These are phyloP conservation scores for Eulemur albifrons DNA, from an alignment of 2,797 vertebrate species.

Conservation along the genomic window DNA sequence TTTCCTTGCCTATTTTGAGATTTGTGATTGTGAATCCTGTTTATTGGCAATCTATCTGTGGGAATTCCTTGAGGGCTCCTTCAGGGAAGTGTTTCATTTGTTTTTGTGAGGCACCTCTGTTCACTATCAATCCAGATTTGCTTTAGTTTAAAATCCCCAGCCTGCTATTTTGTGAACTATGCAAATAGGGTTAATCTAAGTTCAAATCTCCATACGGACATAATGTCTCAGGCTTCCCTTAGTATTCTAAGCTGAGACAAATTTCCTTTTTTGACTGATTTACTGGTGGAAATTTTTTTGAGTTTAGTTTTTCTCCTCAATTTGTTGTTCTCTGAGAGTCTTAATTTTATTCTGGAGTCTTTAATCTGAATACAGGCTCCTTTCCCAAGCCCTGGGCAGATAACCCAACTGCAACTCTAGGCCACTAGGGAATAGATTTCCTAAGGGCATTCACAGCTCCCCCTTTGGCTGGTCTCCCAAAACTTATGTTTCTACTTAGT, in stretches of 20 bases:
- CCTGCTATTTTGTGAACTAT: neutral
- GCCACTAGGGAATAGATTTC: neutral
- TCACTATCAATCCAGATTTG: neutral
- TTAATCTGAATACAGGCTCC: neutral
- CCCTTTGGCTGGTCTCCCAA: neutral
- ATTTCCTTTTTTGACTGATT: neutral
- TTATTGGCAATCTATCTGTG: neutral
- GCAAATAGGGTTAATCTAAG: neutral
- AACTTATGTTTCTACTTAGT: neutral
- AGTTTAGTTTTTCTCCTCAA: neutral
- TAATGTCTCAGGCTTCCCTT: neutral
- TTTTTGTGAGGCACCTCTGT: neutral
- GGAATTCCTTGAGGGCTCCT: neutral
- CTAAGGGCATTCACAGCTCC: neutral
- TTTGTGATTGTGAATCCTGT: neutral
- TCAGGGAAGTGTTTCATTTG: neutral
- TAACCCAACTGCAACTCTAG: too few relatives aligned
- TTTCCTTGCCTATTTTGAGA: neutral
- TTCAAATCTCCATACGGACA: neutral
- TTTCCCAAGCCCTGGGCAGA: neutral
- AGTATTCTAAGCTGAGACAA: neutral
- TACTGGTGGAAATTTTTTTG: neutral
- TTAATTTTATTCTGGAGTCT: neutral
- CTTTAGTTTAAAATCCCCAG: neutral
- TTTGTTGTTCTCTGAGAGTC: neutral